Base-by-base conservation (phyloP, 2,888 invertebrate species). In the Eilema griseolum region DNA sequence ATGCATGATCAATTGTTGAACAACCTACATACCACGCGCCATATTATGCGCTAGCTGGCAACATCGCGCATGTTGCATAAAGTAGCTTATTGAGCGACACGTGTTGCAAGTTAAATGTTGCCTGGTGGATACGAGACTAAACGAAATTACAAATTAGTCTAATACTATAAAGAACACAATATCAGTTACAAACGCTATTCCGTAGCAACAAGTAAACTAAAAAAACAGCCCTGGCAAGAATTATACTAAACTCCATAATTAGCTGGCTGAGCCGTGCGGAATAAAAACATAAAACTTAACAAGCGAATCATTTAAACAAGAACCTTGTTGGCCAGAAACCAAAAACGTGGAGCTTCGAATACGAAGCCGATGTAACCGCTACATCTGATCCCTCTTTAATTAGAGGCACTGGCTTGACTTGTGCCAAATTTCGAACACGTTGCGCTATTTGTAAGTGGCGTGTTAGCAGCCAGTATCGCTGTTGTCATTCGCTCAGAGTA, bases 351-450 rank as follows among this genome's bases (percentile, higher is more conserved):
- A 79, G 86, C 88, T 86, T 85, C 84, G 83, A 85, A 83, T 83
- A 84, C 79, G 82, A 74, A 66, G 69, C 71, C 77, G 74, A 75
- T 80, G 82, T 77, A 82, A 84, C 87, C 84, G 87, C 88, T 87
- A 88, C 89, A 90, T 88, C 89, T 91, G 92, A 93, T 93, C 92
- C 90, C 83, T 79, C 88, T 91, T 91, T 92, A 92, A 92, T 93
- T 92, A 92, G 89, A 89, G 85, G 85, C 88, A 87, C 84, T 84
- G 87, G 83, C 79, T 83, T 78, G 81, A 81, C 84, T 85, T 78
- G 80, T 87, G 86, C 86, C 88, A 87, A 87, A 86, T 85, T 81
- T 79, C 70, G 74, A 82, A 85, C 86, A 86, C 76, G 71, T 73
- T 82, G 77, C 76, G 75, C 74, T 82, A 75, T 83, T 83, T 81